Evolutionary conservation across 2,113 vertebrate species (phyloP), one percentile per base, ranked within the genome.

Genomic region (Sorex araneus): DNA sequence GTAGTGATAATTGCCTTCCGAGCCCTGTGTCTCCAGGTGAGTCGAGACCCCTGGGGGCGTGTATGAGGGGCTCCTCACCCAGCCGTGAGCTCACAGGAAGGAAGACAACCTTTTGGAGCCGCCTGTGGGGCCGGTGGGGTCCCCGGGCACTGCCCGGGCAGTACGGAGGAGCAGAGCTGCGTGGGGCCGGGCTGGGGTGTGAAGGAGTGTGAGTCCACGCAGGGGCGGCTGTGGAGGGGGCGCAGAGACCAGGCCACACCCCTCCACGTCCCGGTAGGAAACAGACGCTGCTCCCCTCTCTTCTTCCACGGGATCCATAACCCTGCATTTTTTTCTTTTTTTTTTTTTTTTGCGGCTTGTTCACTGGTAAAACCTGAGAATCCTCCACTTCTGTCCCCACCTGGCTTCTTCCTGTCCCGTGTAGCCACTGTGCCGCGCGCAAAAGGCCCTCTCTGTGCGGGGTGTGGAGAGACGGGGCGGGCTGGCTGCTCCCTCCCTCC

Each of bases 231-330:
- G 57, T 67, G 66, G 8, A 3, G 0, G 8, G 21, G 34, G 19
- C 43, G 21, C 28, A 89, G 74, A 70, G 40, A 32, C 12, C 15
- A 50, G 15, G 18, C 50, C 23, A 47, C 4, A 11, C 4, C 3
- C 18, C 15, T 40, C n/a, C 43, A 32, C 43, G 10, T 9, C 50
- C 32, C 77, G 15, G 63, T 8, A 6, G 19, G 15, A 69, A n/a
- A 70, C 0, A 60, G 34, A n/a, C 27, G 8, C 34, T 0, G 11
- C 47, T 27, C 0, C 1, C 6, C 3, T 18, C 15, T 34, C 40
- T 71, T 13, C 45, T 3, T 0, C 8, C 21, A 15, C n/a, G 18
- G 18, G 30, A 67, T 2, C 27, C 73, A 6, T 21, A 78, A 60
- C 25, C 66, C 16, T 40, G 69, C 36, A 40, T 40, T 40, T 40